phyloP scores from a whole-genome alignment of 2,113 vertebrate species.

The Sterrhoptilus dennistouni region DNA sequence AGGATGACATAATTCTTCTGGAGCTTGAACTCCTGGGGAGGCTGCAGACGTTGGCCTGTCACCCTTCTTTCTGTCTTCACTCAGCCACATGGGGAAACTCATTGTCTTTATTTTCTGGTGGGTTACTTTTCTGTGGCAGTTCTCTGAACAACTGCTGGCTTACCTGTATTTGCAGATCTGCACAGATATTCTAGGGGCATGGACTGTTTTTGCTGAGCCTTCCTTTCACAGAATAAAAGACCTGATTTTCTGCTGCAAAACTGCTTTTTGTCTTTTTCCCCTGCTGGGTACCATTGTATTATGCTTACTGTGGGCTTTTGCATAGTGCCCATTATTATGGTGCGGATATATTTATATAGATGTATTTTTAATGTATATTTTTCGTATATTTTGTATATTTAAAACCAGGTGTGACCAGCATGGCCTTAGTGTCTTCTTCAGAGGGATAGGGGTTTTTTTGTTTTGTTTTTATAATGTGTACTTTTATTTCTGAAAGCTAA shows the following conservation, averaged over 20 bases:
- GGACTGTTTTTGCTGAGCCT: not conserved
- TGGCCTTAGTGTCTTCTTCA: not conserved
- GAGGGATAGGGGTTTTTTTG: not conserved
- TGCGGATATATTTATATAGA: not conserved
- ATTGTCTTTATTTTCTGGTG: not conserved
- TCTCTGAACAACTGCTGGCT: not conserved
- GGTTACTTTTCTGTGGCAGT: not conserved
- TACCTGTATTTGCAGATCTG: not conserved
- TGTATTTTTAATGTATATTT: not conserved
- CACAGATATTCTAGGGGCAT: not conserved
- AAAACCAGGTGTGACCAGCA: not conserved
- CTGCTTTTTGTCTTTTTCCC: not conserved
- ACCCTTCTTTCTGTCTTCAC: not conserved
- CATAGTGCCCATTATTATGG: not conserved
- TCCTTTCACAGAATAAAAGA: not conserved
- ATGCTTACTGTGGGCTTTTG: not conserved
- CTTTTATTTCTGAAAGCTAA: not conserved
- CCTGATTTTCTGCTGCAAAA: not conserved
- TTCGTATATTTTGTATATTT: not conserved
- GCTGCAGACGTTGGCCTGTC: not conserved
- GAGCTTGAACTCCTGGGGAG: not conserved
- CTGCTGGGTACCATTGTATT: not conserved
- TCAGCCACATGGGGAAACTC: not conserved
- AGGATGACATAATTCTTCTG: not conserved
- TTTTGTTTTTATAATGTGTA: not conserved